Evolutionary conservation across 2,888 invertebrate species (phyloP), one percentile per base, ranked within the genome.

Genomic region (Ochropleura plecta): DNA sequence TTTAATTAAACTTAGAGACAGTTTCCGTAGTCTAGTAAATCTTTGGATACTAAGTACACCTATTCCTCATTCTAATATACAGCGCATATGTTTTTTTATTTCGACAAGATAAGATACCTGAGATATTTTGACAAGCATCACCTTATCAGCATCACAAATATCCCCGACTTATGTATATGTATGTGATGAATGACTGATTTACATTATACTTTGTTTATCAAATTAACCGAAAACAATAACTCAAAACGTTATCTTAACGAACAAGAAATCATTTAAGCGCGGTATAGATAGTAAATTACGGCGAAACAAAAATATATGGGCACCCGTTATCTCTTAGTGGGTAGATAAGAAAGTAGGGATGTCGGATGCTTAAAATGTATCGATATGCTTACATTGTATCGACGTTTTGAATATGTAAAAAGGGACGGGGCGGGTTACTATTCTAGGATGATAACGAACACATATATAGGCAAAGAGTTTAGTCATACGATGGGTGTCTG

Each of bases 301-400:
- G 67, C 46, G 75, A 81, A 81, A 89, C 85, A 86, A 88, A 86
- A 89, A 86, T 85, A 86, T 84, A 78, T 79, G 87, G 88, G 88
- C 90, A 90, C 90, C 93, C 92, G 93, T 90, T 92, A 91, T 90
- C 87, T 91, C 70, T 87, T 87, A 89, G 90, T 90, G 89, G 89
- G 91, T 90, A 92, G 91, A 92, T 93, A 92, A 91, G 87, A 91
- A 91, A 92, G 91, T 91, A 80, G 62, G n/a, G 62, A 62, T 14
- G 44, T 20, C 4, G 44, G 7, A 44, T 10, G n/a, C 4, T 8
- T 18, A 7, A 62, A 62, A 44, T 30, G 30, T 30, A 3, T 30
- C 30, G 30, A 30, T 30, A 30, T 30, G 3, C 30, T 30, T 30
- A 30, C 1, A 30, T 30, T 30, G 30, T 30, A 30, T 30, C 59